Evolutionary conservation across 1,140 invertebrate genomes (phyloP), one percentile per base, ranked within the genome.

Genomic region (Anagrus nilaparvatae): DNA sequence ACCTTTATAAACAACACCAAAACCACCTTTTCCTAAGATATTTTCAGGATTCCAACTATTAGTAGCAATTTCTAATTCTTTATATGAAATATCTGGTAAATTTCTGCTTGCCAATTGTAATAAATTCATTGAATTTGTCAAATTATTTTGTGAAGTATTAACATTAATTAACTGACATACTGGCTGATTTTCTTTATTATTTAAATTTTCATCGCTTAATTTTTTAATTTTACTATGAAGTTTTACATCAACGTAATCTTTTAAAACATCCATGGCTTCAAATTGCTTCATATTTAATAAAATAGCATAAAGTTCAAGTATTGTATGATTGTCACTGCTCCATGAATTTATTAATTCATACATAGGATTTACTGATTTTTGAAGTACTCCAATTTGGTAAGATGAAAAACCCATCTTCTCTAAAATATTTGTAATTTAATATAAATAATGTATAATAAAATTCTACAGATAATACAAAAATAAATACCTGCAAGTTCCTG

Each of bases 1-100:
- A 65, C 76, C 89, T 70, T 78, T 79, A 56, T 79, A 95, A 2
- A 95, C 90, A 17, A 78, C 79, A 5, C 86, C 87, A 66, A 90
- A 92, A 2, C 87, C 86, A 18, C 90, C 90, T 58, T 75, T 75
- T 0, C 89, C 89, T 1, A 93, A 61, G 24, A 88, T 70, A 46
- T 79, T 78, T 2, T 56, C 54, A 0, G 67, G 56, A 51, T 72
- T 68, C 80, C 87, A 94, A 43, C 77, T 72, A 37, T 79, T 65
- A 0, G 89, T 94, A 1, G 85, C 84, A 19, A 54, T 56, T 23
- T 69, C 60, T 10, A 94, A 61, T 49, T 92, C 87, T 10, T 30
- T 14, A 14, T 10, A 30, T 5, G 29, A 14, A 30, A 30, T 30
- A 5, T 30, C 12, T 14, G 29, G 29, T 14, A 30, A n/a, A n/a